Conservation (phyloP, 2,888 invertebrate genomes). For the Hyppa rectilinea region DNA sequence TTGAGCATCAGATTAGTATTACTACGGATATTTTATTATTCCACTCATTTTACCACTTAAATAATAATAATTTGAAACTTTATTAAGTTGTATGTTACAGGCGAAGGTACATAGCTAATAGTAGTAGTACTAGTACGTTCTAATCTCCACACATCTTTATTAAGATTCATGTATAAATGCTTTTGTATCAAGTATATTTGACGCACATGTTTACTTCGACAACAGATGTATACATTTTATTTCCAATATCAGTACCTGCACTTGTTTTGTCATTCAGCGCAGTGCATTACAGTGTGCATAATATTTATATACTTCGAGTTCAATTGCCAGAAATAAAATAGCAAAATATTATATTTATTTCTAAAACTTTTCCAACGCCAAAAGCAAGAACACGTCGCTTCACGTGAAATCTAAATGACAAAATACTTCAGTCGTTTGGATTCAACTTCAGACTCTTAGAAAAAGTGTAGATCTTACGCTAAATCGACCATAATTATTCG, state of each 20-base stretch:
- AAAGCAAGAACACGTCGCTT: constrained; percentile 17
- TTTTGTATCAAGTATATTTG: background rate
- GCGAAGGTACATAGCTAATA: background rate
- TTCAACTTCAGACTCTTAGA: constrained; percentile 74
- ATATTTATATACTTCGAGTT: constrained; percentile 19
- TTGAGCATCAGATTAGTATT: constrained; percentile 87
- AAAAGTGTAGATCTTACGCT: constrained; percentile 53
- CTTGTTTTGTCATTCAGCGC: background rate
- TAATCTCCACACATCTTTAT: constrained; percentile 39
- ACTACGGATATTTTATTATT: constrained; percentile 63
- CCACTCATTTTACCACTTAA: constrained; percentile 83
- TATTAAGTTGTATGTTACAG: background rate
- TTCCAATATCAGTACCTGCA: constrained; percentile 9
- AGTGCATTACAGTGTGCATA: background rate
- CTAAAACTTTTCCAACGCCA: constrained; percentile 23
- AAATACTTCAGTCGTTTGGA: constrained; percentile 76
- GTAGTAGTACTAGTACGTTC: too few species aligned
- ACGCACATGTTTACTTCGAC: background rate
- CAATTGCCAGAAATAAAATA: constrained; percentile 2
- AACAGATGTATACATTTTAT: constrained; percentile 7
- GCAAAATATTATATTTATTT: constrained; percentile 15
- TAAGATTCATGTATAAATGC: constrained; percentile 32
- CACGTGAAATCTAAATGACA: constrained; percentile 57
- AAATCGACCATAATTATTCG: constrained; percentile 38
- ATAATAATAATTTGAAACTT: constrained; percentile 85